Conservation (phyloP, 1,140 invertebrate species). For the Maniola jurtina region DNA sequence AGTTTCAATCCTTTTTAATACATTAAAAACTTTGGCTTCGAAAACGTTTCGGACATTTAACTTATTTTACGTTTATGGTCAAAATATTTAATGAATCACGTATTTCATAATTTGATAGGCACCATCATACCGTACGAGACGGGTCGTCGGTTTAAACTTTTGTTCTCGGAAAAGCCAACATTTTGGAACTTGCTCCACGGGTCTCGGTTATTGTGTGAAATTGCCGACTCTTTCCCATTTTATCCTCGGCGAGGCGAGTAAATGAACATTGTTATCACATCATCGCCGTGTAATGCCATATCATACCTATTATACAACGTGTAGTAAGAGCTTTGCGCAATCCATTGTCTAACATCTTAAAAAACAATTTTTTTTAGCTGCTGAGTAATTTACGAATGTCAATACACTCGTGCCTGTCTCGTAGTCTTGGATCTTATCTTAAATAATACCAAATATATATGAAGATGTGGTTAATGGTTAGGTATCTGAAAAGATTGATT, state of each 20-base stretch:
- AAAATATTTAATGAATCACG: neutral
- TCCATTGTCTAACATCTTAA: neutral
- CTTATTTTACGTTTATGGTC: neutral
- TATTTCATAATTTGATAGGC: constrained; percentile 1
- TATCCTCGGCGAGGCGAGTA: neutral
- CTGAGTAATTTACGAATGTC: neutral
- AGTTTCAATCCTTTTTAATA: no score
- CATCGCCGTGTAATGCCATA: neutral
- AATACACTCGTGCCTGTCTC: neutral
- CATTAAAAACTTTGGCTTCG: neutral
- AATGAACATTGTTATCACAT: neutral
- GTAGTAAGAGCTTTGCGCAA: neutral
- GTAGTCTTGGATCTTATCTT: no score
- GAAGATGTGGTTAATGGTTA: no score
- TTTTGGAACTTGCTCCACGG: neutral
- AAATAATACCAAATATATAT: no score
- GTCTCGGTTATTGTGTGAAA: neutral
- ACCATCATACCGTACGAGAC: neutral
- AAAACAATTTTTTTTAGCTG: neutral
- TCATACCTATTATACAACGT: neutral
- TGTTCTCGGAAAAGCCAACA: constrained; percentile 1
- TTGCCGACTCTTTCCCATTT: neutral
- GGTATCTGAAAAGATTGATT: no score
- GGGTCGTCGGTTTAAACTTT: neutral
- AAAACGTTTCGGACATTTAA: neutral